phyloP scores from a whole-genome alignment of 2,888 invertebrate species.

The Lasioglossum villosulum region DNA sequence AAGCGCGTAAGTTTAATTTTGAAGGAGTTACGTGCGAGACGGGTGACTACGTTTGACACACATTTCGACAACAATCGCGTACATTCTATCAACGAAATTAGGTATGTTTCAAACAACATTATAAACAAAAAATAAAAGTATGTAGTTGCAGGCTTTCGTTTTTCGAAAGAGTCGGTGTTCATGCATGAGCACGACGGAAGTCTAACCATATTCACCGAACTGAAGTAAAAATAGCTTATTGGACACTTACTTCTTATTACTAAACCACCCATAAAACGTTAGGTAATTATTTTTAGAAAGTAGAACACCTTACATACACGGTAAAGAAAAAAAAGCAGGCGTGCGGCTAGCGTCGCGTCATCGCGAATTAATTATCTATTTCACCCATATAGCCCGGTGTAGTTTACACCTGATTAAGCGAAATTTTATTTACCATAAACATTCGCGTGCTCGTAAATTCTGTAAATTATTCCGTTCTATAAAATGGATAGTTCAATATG shows the following conservation, averaged over 20 bases:
- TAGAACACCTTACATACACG: background rate
- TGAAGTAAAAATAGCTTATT: background rate
- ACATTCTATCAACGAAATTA: background rate
- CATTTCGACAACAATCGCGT: background rate
- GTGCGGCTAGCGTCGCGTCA: background rate
- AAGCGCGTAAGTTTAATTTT: background rate
- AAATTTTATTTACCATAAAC: background rate
- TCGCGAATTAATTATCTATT: background rate
- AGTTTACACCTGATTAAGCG: background rate
- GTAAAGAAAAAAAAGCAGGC: background rate
- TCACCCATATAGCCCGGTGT: background rate
- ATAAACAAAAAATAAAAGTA: background rate
- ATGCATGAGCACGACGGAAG: background rate
- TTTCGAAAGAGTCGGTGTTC: background rate
- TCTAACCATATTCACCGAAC: background rate
- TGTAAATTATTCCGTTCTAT: background rate
- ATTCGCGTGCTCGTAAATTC: background rate
- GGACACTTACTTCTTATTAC: background rate
- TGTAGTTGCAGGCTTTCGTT: background rate
- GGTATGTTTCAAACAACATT: background rate
- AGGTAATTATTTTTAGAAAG: conserved; percentile 11
- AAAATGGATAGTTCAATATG: background rate
- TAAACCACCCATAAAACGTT: background rate
- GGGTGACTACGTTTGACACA: background rate
- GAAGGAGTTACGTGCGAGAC: background rate